Evolutionary conservation across 30 jellyfish, hydroid and myxozoan species (phyloP), one percentile per base, ranked within the genome.

Genomic region (Catostylus mosaicus): DNA sequence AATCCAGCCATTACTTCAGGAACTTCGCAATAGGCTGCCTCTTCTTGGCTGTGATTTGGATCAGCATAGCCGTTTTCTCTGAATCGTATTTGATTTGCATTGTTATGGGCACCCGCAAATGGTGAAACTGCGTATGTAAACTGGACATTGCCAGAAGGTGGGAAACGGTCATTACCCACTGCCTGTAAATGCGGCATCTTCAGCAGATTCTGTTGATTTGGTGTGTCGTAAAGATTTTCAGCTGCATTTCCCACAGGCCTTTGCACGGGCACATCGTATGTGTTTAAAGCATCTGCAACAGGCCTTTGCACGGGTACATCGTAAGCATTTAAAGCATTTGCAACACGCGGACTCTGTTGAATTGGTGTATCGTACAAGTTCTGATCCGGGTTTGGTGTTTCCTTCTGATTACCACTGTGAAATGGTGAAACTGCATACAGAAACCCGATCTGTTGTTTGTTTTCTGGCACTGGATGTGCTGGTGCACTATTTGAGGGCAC

Each of bases 81-180:
- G 56, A 65, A 79, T n/a, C 68, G 43, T 54, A 36, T 34, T 31
- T 80, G 78, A 26, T 26, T 65, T 33, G 91, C 65, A 26, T 20
- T 48, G 38, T 59, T 72, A 18, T 52, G 91, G 10, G 77, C 83
- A 67, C 83, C 84, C 0, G 84, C 91, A 80, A 80, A 80, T 24
- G 91, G 91, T 0, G 91, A 80, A 29, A 80, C 91, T 10, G 91
- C 91, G 73, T 80, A 80, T 59, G 62, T 80, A 51, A 80, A 80
- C 77, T 80, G 89, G 51, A 67, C 19, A 24, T 52, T 66, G 74
- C 45, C 67, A 20, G 71, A 59, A 11, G 71, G 51, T 27, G 69
- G 84, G 52, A 45, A 14, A 45, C 67, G 70, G 32, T 30, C 71
- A 31, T 54, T 22, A 8, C 66, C 8, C 40, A 2, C 38, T 1